These are phyloP conservation scores for Chrysogorgia sp. DNA, from an alignment of 92 coral and sea anemone genomes.

Conservation along the genomic window DNA sequence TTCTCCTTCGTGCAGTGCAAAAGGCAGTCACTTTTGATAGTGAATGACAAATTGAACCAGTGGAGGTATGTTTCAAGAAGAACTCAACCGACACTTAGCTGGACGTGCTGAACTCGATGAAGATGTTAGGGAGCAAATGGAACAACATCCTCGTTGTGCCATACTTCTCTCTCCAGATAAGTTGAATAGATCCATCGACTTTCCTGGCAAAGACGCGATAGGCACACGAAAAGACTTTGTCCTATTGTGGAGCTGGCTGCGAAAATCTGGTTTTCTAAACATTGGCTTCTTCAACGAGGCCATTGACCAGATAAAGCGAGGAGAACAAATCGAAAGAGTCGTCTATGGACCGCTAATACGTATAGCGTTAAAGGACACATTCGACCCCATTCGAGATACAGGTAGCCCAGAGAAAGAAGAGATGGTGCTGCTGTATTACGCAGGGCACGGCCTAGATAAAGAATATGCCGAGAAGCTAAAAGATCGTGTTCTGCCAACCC, in stretches of 20 bases:
- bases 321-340: background rate
- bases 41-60: no score
- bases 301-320: background rate
- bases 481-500: slow-evolving; percentile 8
- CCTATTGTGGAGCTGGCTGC: slow-evolving; percentile 25
- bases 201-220: slow-evolving; percentile 35
- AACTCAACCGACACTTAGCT: no score
- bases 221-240: slow-evolving; percentile 43
- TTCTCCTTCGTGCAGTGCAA: no score
- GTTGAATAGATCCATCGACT: slow-evolving; percentile 5
- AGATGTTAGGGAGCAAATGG: background rate
- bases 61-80: no score
- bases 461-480: slow-evolving; percentile 1
- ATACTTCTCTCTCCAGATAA: slow-evolving; percentile 61
- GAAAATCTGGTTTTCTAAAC: slow-evolving; percentile 3
- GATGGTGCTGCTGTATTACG: slow-evolving; percentile 63
- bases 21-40: no score
- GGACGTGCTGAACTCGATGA: background rate
- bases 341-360: background rate
- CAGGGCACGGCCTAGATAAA: slow-evolving; percentile 67
- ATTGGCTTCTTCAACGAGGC: background rate
- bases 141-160: slow-evolving; percentile 49
- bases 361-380: slow-evolving; percentile 24
- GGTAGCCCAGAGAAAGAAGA: slow-evolving; percentile 34
- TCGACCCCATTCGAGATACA: slow-evolving; percentile 61